Evolutionary conservation across 1,140 invertebrate genomes (phyloP), one percentile per base, ranked within the genome.

Genomic region (Orussus abietinus): DNA sequence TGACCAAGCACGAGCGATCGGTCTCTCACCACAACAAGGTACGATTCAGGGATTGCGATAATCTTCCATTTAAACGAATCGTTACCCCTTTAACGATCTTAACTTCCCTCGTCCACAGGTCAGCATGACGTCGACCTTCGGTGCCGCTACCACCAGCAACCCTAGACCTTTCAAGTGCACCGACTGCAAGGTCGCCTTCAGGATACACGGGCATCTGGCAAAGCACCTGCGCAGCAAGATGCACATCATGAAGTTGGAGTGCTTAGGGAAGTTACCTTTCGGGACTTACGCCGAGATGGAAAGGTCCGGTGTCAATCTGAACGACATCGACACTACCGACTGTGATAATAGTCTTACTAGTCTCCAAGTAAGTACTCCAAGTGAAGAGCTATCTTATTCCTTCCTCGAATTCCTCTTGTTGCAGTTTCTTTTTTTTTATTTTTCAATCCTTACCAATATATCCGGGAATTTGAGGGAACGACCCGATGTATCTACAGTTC

Each of bases 251-350:
- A 87, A 90, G 58, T 75, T 98, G 26, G 94, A 97, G 68, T 92
- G 89, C 67, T 69, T 94, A 18, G 88, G 82, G 28, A 97, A 96
- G 73, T 67, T 98, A 43, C 93, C 94, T 0, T 93, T 93, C 61
- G 93, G 93, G n/a, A 91, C 92, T 18, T 96, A 92, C 63, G 92
- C 92, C 15, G 92, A 95, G 73, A 87, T 96, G 59, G 93, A 96
- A 69, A 77, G 91, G 15, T 88, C 86, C 12, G 89, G 91, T 26
- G 80, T 92, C 29, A 90, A 90, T 70, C 77, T 94, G 43, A 94
- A 90, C 47, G 92, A 93, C 69, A 96, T 93, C 56, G 91, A 94
- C 65, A 93, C 91, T 2, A 88, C 89, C 14, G 92, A 95, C 73
- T 95, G 92, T 76, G 87, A 92, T 59, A 92, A 91, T 76, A 92